These are phyloP conservation scores for Ageneiosus marmoratus DNA, from an alignment of 2,113 vertebrate genomes.

Conservation along the genomic window DNA sequence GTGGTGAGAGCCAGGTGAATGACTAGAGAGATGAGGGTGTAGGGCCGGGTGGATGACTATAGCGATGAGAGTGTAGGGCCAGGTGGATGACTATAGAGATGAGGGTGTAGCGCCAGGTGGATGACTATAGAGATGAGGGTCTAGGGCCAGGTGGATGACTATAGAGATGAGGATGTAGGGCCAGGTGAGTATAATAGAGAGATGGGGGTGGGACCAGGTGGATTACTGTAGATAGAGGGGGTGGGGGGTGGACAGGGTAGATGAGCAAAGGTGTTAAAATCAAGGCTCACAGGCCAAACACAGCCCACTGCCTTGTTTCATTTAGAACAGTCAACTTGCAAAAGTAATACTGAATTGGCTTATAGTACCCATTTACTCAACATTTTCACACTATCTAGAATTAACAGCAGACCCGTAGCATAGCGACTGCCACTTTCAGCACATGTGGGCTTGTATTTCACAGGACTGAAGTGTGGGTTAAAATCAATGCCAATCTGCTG, in stretches of 20 bases:
- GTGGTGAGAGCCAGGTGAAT: not conserved
- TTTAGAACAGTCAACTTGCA: not conserved
- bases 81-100: not conserved
- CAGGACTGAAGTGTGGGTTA: not conserved
- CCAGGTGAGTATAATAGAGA: not conserved
- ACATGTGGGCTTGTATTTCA: not conserved
- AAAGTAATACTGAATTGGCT: not conserved
- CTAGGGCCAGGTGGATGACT: not conserved
- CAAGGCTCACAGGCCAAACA: not conserved
- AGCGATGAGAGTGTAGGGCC: not conserved
- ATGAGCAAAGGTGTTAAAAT: not conserved
- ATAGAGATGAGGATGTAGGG: not conserved
- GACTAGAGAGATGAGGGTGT: not conserved
- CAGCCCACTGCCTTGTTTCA: not conserved
- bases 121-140: not conserved
- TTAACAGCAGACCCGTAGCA: conserved; percentile 9
- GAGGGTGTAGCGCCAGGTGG: not conserved
- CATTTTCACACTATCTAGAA: conserved; percentile 5
- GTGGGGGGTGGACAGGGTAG: not conserved
- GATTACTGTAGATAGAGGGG: not conserved
- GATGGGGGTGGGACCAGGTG: not conserved
- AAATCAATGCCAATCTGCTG: not conserved
- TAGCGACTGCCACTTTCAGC: conserved; percentile 8
- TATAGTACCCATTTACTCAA: not conserved
- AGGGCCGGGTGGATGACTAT: not conserved